phyloP scores from a whole-genome alignment of 2,113 vertebrate genomes.

The Tautogolabrus adspersus region DNA sequence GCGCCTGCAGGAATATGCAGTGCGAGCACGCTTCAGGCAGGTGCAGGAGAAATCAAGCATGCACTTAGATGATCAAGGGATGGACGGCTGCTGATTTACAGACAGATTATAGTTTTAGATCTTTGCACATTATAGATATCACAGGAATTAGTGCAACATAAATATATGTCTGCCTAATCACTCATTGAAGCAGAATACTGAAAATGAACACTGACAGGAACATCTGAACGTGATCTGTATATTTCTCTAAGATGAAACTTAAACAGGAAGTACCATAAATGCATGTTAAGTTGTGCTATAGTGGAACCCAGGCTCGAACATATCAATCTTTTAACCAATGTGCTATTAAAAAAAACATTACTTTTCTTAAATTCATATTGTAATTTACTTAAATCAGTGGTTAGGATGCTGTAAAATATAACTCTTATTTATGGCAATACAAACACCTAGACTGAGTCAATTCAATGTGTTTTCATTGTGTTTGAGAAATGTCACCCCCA shows the following conservation, averaged over 20 bases:
- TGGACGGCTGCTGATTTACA: slow-evolving; percentile 45
- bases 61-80: slow-evolving; percentile 47
- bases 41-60: slow-evolving; percentile 46
- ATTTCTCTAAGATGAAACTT: not conserved
- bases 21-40: slow-evolving; percentile 19
- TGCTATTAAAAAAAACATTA: not conserved
- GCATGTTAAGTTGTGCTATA: not conserved
- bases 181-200: slow-evolving; percentile 1
- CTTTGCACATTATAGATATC: slow-evolving; percentile 14
- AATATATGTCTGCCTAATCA: slow-evolving; percentile 28
- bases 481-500: too few relatives aligned
- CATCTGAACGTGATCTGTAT: not conserved
- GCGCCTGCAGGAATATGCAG: slow-evolving; percentile 39
- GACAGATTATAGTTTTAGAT: slow-evolving; percentile 35
- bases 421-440: not conserved
- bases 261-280: not conserved
- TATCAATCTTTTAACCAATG: not conserved
- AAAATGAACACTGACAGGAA: slow-evolving; percentile 2
- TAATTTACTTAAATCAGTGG: too few relatives aligned
- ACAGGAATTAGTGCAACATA: not conserved
- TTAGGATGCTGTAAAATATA: too few relatives aligned
- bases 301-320: not conserved
- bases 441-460: not conserved
- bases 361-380: too few relatives aligned
- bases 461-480: too few relatives aligned